Percentiles rank a stretch among this genome's conserved stretches.
Evolutionary conservation across 2,888 invertebrate genomes (phyloP).

Genomic region (Limenitis camilla): DNA sequence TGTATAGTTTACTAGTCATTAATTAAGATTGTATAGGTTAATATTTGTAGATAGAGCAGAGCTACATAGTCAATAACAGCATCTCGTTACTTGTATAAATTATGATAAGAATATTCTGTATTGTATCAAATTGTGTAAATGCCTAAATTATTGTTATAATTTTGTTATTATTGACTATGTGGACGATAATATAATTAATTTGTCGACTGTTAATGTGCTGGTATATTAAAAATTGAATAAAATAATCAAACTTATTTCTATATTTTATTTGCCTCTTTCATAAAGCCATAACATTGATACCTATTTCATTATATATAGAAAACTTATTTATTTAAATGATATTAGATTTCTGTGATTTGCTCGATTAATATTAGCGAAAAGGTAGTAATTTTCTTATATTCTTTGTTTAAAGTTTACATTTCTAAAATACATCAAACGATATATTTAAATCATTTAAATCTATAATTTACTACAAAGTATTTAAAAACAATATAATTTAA

Average conservation of each 20-base stretch:
- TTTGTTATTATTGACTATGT: constrained; percentile 22
- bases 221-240: constrained; percentile 48
- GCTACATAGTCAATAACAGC: constrained; percentile 23
- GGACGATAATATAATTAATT: constrained; percentile 34
- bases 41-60: constrained; percentile 38
- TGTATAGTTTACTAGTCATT: constrained; percentile 71
- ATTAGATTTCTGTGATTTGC: too few relatives aligned
- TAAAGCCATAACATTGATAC: neutral
- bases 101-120: constrained; percentile 13
- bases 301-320: neutral
- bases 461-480: too few relatives aligned
- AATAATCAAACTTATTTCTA: constrained; percentile 36
- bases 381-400: too few relatives aligned
- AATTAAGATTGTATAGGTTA: constrained; percentile 55
- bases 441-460: too few relatives aligned
- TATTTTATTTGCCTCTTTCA: constrained; percentile 28
- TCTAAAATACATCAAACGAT: too few relatives aligned
- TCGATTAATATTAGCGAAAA: neutral
- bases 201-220: constrained; percentile 56
- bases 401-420: too few relatives aligned
- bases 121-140: constrained; percentile 16
- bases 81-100: constrained; percentile 6
- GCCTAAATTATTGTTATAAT: constrained; percentile 20
- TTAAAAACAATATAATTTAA: too few relatives aligned
- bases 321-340: neutral